phyloP scores from a whole-genome alignment of 2,797 vertebrate genomes.

The Luscinia luscinia region DNA sequence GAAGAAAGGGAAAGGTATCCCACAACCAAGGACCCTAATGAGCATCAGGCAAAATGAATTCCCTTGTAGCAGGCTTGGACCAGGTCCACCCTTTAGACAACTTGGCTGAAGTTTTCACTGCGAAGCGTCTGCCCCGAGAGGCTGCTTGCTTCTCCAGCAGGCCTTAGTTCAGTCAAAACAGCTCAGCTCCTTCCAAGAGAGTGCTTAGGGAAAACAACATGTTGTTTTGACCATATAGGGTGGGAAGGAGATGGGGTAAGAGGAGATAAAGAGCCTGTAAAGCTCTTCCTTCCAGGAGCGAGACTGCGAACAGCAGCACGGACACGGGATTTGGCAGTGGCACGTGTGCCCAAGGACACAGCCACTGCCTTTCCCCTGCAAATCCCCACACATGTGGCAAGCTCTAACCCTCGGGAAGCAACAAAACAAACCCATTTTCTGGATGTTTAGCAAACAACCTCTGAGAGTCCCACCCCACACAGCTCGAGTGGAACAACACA shows the following conservation, averaged over 20 bases:
- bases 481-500: not conserved
- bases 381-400: not conserved
- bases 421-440: not conserved
- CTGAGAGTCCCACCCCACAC: not conserved
- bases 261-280: not conserved
- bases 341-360: not conserved
- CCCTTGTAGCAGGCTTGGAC: conserved; percentile 8
- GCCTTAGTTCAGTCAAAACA: not conserved
- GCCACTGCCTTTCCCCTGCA: not conserved
- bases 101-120: not conserved
- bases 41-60: not conserved
- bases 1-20: conserved; percentile 1
- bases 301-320: fast-evolving
- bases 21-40: not conserved
- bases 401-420: not conserved
- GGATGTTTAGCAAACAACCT: not conserved
- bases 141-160: conserved; percentile 2
- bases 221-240: conserved; percentile 13
- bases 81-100: not conserved
- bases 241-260: not conserved
- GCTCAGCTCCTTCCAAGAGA: conserved; percentile 30
- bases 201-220: not conserved
- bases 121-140: conserved; percentile 1
- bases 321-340: not conserved
- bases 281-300: not conserved